Base-by-base conservation (phyloP, 2,888 invertebrate genomes). In the Cataglyphis rosenhaueri region DNA sequence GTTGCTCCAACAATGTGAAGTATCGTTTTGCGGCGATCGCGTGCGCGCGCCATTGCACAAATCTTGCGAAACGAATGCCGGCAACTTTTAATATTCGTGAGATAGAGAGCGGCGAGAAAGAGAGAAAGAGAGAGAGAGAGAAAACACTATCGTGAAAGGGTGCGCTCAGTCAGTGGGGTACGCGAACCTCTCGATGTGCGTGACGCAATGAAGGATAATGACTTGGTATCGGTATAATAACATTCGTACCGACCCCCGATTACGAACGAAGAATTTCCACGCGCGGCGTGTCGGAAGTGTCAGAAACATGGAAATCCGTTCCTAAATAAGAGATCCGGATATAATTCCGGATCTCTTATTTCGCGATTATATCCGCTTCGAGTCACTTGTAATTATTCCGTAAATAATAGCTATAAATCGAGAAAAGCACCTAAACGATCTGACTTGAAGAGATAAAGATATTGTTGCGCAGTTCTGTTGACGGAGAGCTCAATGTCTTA, bases 31-130 rank as follows among this genome's bases (percentile, higher is more conserved):
- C 38, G 55, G 32, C 41, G 48, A 44, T 21, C 64, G 70, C 62
- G 38, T 65, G 76, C 38, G 64, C 38, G 57, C 59, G 44, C 82
- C 55, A 66, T 82, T 82, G 78, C 82, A 66, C 52, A 82, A 78
- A 38, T 29, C 82, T 82, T 82, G 68, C 78, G 82, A 78, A 82
- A 82, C 74, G 78, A 66, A 29, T 55, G 52, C 78, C 78, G 48
- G 70, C 75, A 52, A 61, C 66, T 82, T 82, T 82, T 76, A 78
- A 78, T 82, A 82, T 78, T 82, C 82, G 29, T 78, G 38, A 61
- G 66, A 61, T 66, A 83, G 85, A 84, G 86, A 89, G 84, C 82
- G 81, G 81, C 35, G n/a, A 38, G 25, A 21, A 32, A 62, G 25
- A 21, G 25, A 38, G n/a, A 3, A 0, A 12, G 1, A 25, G 82